phyloP scores from a whole-genome alignment of 1,140 invertebrate genomes.

The Olivierus martensii region DNA sequence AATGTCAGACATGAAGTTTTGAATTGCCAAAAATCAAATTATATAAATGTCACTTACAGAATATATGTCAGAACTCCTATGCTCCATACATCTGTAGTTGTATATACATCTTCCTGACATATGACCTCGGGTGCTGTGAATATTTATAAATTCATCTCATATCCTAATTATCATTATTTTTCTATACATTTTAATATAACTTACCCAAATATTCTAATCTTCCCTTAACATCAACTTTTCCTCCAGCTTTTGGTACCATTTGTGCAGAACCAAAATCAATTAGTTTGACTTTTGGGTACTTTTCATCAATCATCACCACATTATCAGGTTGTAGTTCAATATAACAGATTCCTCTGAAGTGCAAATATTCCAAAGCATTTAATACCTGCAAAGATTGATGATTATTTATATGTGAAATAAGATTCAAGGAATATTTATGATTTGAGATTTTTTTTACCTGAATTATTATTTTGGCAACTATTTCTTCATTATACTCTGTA shows the following conservation, averaged over 20 bases:
- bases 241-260: slow-evolving; percentile 60
- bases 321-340: slow-evolving; percentile 92
- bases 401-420: neutral
- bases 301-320: slow-evolving; percentile 79
- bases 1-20: no score
- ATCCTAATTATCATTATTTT: no score
- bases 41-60: no score
- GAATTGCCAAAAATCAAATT: no score
- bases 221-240: slow-evolving; percentile 41
- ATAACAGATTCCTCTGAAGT: slow-evolving; percentile 82
- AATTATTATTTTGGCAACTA: slow-evolving; percentile 63
- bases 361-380: slow-evolving; percentile 78
- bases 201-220: slow-evolving; percentile 22
- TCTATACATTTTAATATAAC: no score
- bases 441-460: slow-evolving; percentile 38
- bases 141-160: no score
- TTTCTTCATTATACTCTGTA: slow-evolving; percentile 80
- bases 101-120: slow-evolving; percentile 57
- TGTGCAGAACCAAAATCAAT: slow-evolving; percentile 79
- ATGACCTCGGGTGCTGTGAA: slow-evolving; percentile 84
- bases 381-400: slow-evolving; percentile 43
- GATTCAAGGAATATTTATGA: neutral
- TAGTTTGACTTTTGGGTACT: slow-evolving; percentile 69
- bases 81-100: slow-evolving; percentile 91
- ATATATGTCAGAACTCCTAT: slow-evolving; percentile 85